A percentile compares a stretch with the other conserved stretches of the same genome.
phyloP scores from a whole-genome alignment of 2,797 vertebrate species.

The Pygocentrus nattereri region DNA sequence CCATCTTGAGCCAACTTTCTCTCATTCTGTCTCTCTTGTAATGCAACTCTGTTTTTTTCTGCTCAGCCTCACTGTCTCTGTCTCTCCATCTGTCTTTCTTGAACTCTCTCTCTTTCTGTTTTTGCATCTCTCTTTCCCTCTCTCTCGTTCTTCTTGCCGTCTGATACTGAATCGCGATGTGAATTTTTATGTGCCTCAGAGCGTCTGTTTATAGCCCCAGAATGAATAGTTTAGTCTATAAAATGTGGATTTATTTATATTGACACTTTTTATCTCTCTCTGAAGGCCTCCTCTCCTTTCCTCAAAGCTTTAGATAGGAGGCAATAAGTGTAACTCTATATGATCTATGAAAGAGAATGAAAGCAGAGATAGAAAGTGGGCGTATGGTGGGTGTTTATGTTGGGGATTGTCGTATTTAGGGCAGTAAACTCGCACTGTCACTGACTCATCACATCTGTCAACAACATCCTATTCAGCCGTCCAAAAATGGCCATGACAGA shows the following conservation, averaged over 20 bases:
- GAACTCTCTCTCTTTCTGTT: background rate
- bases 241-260: constrained; percentile 12
- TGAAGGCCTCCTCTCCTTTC: background rate
- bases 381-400: background rate
- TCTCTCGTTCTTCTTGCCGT: background rate
- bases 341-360: constrained; percentile 16
- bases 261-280: constrained; percentile 24
- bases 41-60: background rate
- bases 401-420: background rate
- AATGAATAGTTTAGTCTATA: constrained; percentile 8
- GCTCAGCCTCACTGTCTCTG: background rate
- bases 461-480: background rate
- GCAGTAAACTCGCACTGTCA: background rate
- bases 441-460: background rate
- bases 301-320: background rate
- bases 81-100: background rate
- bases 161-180: background rate
- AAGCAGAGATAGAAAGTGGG: background rate
- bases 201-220: background rate
- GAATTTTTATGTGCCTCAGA: constrained; percentile 5
- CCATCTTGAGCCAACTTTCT: background rate
- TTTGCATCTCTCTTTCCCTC: background rate
- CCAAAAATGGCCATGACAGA: background rate
- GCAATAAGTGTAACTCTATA: background rate
- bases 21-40: background rate